Base-by-base conservation (phyloP, 2,888 invertebrate species). In the Hirtodrosophila trivittata region DNA sequence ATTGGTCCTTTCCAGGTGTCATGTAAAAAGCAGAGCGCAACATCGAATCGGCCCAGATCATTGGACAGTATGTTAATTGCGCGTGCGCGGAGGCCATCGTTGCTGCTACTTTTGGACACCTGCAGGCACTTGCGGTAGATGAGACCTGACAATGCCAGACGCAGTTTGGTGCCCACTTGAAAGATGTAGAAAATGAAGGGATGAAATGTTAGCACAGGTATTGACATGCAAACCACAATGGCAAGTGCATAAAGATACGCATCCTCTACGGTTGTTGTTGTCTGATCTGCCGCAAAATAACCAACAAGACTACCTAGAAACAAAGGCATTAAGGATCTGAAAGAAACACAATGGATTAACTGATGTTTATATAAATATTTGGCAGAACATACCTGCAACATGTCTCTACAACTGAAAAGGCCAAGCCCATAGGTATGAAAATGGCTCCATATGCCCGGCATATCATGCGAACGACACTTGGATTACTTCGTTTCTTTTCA, bases 11-110 rank as follows among this genome's bases (percentile, higher is more conserved):
- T 94, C 97, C 97, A 97, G 21, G 97, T 92, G 89, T 96, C 98
- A 37, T 98, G 98, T 4, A 97, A 91, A 89, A 98, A 96, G 72
- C 97, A 93, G 51, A 97, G 93, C 8, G 96, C 96, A 88, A 97
- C 94, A 89, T 99, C 98, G 90, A 98, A 97, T 49, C 96, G 93
- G 84, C 95, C 96, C 68, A 98, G 97, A 90, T 99, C 98, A 88
- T 98, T 99, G 0, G 98, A 97, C 57, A 99, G 92, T n/a, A 98
- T 93, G 89, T 98, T 98, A 25, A 98, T 97, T 63, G 93, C 93
- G 66, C 93, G 92, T 0, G 91, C 98, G 77, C 93, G 96, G 90
- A 92, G 95, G 0, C 97, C 97, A 89, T 97, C 94, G 4, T 95
- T 95, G 43, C 97, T 91, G 0, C 97, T 96, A 4, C 94, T 94